Conservation (phyloP, 2,888 invertebrate genomes). For the Cryptus viduatorius region DNA sequence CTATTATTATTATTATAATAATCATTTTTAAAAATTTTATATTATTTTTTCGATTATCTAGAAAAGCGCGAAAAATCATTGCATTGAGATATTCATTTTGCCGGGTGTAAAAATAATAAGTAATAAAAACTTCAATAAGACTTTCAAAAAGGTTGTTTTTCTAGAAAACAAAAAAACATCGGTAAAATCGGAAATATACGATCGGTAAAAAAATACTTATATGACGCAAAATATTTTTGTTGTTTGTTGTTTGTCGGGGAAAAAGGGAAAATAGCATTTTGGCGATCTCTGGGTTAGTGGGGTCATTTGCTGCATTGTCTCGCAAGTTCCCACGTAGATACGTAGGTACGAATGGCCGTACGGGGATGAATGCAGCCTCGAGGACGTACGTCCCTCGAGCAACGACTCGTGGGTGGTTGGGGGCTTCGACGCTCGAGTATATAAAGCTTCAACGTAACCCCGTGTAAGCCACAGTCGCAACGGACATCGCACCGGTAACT, state of each 20-base stretch:
- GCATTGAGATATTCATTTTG: too few species aligned
- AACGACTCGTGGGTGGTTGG: constrained; percentile 76
- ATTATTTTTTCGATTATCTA: too few species aligned
- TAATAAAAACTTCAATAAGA: too few species aligned
- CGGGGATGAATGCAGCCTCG: constrained; percentile 16
- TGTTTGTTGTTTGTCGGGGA: background rate
- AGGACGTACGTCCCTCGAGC: constrained; percentile 51
- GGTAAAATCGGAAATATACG: too few species aligned
- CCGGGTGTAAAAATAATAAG: too few species aligned
- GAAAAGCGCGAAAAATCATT: too few species aligned
- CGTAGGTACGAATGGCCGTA: constrained; percentile 17
- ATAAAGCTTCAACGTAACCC: constrained; percentile 77
- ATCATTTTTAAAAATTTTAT: too few species aligned
- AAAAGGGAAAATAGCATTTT: background rate
- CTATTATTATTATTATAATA: too few species aligned
- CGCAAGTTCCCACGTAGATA: constrained; percentile 1
- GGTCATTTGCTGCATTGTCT: constrained; percentile 1
- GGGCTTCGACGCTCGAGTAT: constrained; percentile 72
- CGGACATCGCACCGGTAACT: constrained; percentile 50
- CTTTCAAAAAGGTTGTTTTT: too few species aligned
- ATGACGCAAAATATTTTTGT: too few species aligned
- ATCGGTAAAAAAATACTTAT: too few species aligned
- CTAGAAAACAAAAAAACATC: too few species aligned
- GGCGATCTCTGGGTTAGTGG: background rate
- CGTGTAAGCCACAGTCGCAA: constrained; percentile 75